Percentiles rank a stretch among this genome's conserved stretches.
Conservation (phyloP, 2,797 vertebrate species). For the Poeciliopsis presidionis region DNA sequence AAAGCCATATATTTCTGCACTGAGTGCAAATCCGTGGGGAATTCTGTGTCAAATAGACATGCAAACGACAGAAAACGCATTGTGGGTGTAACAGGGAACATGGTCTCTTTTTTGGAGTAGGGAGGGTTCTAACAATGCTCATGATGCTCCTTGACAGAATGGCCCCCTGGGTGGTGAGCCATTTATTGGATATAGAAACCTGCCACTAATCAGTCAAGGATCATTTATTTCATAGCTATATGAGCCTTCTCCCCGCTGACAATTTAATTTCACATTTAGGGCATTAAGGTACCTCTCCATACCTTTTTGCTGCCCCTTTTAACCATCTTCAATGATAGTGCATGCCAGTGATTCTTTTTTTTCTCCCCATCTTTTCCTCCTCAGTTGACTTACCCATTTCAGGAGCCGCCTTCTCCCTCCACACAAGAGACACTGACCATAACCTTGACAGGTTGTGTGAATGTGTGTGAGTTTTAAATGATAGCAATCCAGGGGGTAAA, state of each 20-base stretch:
- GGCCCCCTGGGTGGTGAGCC: neutral
- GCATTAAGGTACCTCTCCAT: slow-evolving; percentile 1
- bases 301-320: neutral
- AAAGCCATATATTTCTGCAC: neutral
- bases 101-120: neutral
- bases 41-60: neutral
- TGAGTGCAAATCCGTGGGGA: neutral
- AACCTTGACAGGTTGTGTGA: slow-evolving; percentile 39
- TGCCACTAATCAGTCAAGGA: neutral
- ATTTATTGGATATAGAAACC: neutral
- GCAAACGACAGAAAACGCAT: neutral
- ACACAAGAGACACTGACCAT: slow-evolving; percentile 47
- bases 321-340: slow-evolving; percentile 5
- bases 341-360: slow-evolving; percentile 9
- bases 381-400: slow-evolving; percentile 29
- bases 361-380: slow-evolving; percentile 1
- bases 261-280: slow-evolving; percentile 19
- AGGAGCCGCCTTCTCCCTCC: slow-evolving; percentile 21
- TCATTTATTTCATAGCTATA: slow-evolving; percentile 9
- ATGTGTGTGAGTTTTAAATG: slow-evolving; percentile 34
- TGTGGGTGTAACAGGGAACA: neutral
- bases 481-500: slow-evolving; percentile 41
- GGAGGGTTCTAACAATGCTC: neutral
- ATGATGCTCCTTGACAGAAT: neutral
- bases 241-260: slow-evolving; percentile 4